These are phyloP conservation scores for Gnatocerus cornutus DNA, from an alignment of 2,888 invertebrate species.

Conservation along the genomic window DNA sequence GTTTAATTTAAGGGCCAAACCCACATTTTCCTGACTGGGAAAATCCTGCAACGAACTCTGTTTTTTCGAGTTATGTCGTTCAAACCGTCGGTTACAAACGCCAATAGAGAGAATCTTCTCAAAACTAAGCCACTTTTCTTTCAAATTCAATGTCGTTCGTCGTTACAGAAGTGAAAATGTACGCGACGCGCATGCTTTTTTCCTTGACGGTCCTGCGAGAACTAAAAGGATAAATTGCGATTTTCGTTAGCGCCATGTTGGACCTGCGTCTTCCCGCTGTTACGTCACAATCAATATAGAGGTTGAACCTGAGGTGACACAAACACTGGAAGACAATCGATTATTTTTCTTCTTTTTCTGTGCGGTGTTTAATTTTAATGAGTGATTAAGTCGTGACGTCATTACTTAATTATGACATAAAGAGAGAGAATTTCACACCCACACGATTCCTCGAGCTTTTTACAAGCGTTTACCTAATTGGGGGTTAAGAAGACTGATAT, in stretches of 20 bases:
- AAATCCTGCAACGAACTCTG: background rate
- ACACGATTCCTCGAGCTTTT: background rate
- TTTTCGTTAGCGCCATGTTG: slow-evolving; percentile 66
- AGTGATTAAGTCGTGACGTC: background rate
- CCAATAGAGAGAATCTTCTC: background rate
- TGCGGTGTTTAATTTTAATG: background rate
- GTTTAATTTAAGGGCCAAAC: slow-evolving; percentile 51
- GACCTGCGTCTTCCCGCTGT: slow-evolving; percentile 65
- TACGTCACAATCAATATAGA: slow-evolving; percentile 70
- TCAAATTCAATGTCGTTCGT: slow-evolving; percentile 33
- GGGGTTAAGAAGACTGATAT: background rate
- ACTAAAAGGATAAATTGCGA: slow-evolving; percentile 61
- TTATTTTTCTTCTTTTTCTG: slow-evolving; percentile 46
- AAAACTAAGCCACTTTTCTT: slow-evolving; percentile 31
- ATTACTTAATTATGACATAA: background rate
- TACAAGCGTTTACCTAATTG: background rate
- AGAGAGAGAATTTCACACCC: background rate
- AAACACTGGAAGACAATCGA: slow-evolving; percentile 54
- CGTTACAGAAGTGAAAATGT: slow-evolving; percentile 50
- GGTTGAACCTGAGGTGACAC: slow-evolving; percentile 59
- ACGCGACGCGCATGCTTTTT: slow-evolving; percentile 58
- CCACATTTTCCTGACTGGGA: slow-evolving; percentile 50
- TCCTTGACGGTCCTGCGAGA: slow-evolving; percentile 55
- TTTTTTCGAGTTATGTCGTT: background rate
- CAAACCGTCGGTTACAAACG: too few relatives aligned